Base-by-base conservation (phyloP, 2,797 vertebrate species). In the Oreochromis grahami region DNA sequence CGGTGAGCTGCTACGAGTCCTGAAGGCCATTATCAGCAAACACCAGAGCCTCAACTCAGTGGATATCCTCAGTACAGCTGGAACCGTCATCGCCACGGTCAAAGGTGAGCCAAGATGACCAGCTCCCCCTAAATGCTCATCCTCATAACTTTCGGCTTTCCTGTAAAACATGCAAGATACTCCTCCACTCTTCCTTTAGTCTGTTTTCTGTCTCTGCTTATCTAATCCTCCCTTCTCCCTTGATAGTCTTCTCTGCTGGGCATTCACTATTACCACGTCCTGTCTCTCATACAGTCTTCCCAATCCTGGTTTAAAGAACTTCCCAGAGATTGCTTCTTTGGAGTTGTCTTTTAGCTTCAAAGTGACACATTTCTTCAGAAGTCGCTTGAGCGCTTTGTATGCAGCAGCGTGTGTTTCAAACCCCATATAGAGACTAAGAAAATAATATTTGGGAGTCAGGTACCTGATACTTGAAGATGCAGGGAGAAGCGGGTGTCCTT, bases 31-130 rank as follows among this genome's bases (percentile, higher is more conserved):
- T 55, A 98, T 99, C 92, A 96, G 92, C 92, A 99, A 98, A 94
- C 98, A 99, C 94, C 98, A 97, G 90, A 97, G 97, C 84, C 96
- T 99, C 53, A 99, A 98, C 96, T 99, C 98, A 0, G 97, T 98
- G 90, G 98, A 98, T 87, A 98, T 99, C 94, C 98, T 99, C 38
- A 98, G 97, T 90, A 97, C 98, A 26, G 98, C 98, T 50, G 98
- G 98, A 93, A 97, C 96, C 13, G 97, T 99, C 93, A 97, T 98
- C 88, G 96, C 98, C 85, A 98, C 98, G 95, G 97, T 99, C 91
- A 99, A 99, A 98, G 98, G 98, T 99, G 95, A 98, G 97, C 53
- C 2, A 3, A 26, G 70, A 68, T 72, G 65, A 36, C 38, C 68
- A 45, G 74, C 76, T 43, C 84, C 41, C 63, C 85, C 77, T 19